Evolutionary conservation across 2,888 invertebrate genomes (phyloP), one percentile per base, ranked within the genome.

Genomic region (Drosophila hamatofila): DNA sequence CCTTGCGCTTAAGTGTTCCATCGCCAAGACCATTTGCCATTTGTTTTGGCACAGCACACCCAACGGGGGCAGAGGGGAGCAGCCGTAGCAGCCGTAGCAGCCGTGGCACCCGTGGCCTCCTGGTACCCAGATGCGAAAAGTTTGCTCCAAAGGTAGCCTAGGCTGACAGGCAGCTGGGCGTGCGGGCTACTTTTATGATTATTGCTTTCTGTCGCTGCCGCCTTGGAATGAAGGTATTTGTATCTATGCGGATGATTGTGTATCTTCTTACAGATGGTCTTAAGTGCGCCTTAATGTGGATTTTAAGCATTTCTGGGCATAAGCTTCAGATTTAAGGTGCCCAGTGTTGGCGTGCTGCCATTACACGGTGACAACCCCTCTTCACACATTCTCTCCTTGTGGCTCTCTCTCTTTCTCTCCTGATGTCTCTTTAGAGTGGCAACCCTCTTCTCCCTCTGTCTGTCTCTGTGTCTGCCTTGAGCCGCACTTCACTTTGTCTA

Each of bases 401-500:
- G 21, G 8, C 25, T 12, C 21, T 9, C n/a, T 0, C 39, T 8
- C 44, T 27, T 8, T 49, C 33, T 30, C 18, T 23, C 21, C 46
- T 39, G 54, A 18, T 25, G 51, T 23, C 41, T 60, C 39, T 44
- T 5, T 57, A 46, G 61, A 46, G 52, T 35, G 61, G 66, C 74
- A 63, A 44, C 74, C 70, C 42, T 18, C 71, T 57, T 6, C 71
- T 64, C 62, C 54, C 59, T 42, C 23, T 37, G 67, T 57, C 62
- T 49, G 63, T 44, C 56, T 12, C n/a, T 18, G 27, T 64, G 41
- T 35, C 63, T 59, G 41, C 46, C 46, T 55, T 25, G 49, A 70
- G 82, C 62, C 65, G 69, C 78, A 81, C 85, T 88, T 78, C 80
- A 84, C 88, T 84, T 84, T 84, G 82, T 84, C 88, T 88, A 84